Base-by-base conservation (phyloP, 2,888 invertebrate genomes). In the Meganola albula region DNA sequence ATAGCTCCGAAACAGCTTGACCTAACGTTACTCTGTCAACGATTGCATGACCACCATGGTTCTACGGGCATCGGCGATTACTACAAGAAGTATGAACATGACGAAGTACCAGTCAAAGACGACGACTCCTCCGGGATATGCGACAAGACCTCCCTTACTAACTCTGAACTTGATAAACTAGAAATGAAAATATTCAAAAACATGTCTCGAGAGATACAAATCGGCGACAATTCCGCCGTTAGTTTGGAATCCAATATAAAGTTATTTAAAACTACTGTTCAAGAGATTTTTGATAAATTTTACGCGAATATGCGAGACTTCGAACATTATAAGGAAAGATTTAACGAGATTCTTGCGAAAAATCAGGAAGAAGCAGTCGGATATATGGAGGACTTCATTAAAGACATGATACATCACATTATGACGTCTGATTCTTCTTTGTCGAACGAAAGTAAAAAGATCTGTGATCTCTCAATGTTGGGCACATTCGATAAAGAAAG, bases 381-480 rank as follows among this genome's bases (percentile, higher is more conserved):
- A 4, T 74, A 76, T 30, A 78, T 80, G 78, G 78, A 80, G 49
- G 62, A 70, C 2, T 80, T 83, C 34, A 72, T 82, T 25, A 76
- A 63, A 47, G 77, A 80, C 20, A 74, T 80, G 64, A 69, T 83
- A 40, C 69, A 75, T 6, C 63, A 76, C 29, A 75, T 80, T n/a
- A 60, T 68, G 42, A 70, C 73, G 1, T 65, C 74, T 0, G 73
- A 75, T 6, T 63, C 62, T 6, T 48, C 57, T 2, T 30, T 52
- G 5, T 48, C 58, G 2, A 45, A 45, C 25, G 51, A 52, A 5
- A 51, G 40, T 21, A 40, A 28, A 6, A 50, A 47, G 26, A 32
- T 31, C 4, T 29, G 29, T 16, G 28, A 35, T 14, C n/a, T 34
- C n/a, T 34, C 36, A 18, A 9, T 24, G n/a, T 22, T 12, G 24